Conservation (phyloP, 2,113 vertebrate species). For the Columba livia region DNA sequence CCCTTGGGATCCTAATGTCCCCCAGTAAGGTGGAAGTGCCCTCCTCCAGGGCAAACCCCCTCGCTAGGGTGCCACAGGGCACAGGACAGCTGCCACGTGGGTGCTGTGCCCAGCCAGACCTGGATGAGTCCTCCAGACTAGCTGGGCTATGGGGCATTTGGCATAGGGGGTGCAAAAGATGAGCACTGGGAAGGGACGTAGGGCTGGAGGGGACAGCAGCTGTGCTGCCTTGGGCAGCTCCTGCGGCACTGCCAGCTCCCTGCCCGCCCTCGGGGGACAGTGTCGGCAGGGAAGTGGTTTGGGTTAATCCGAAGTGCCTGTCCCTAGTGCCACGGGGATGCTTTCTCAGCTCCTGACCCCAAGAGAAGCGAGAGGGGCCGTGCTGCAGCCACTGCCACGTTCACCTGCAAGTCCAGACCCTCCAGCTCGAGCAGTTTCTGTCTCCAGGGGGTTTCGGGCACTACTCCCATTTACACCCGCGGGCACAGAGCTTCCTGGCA, state of each 20-base stretch:
- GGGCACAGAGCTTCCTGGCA: background rate
- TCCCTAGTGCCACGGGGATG: background rate
- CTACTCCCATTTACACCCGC: background rate
- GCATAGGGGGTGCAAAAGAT: background rate
- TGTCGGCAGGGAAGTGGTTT: background rate
- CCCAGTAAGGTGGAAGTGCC: background rate
- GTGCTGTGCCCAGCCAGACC: background rate
- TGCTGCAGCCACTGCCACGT: fast-evolving
- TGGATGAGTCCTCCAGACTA: background rate
- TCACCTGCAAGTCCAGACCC: background rate
- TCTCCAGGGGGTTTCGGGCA: background rate
- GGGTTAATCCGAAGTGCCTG: background rate
- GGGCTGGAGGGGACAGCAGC: background rate
- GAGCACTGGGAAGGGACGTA: background rate
- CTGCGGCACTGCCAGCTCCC: background rate
- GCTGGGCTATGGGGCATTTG: background rate
- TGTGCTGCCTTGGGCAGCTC: fast-evolving
- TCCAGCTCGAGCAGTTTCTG: background rate
- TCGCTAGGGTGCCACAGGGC: background rate
- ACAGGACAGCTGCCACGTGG: fast-evolving
- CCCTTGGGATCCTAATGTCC: background rate
- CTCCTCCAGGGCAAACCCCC: background rate
- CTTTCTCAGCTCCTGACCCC: background rate
- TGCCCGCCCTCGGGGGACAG: background rate
- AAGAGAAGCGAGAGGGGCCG: fast-evolving